Conservation (phyloP, 2,797 vertebrate species). For the Tadarida brasiliensis region DNA sequence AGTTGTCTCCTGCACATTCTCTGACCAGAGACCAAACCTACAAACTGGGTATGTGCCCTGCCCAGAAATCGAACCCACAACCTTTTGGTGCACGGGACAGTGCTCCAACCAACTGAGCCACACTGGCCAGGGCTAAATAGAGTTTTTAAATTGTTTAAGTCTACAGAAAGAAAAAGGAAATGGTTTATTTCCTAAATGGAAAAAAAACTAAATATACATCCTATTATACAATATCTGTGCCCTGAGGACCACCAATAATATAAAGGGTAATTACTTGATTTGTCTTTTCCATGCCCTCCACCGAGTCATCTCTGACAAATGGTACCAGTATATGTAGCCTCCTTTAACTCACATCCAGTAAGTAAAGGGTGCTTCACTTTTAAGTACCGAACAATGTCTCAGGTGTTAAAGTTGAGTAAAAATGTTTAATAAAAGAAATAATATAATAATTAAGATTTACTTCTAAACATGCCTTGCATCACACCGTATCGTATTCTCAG, state of each 20-base stretch:
- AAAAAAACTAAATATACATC: not conserved
- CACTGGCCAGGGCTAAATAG: not conserved
- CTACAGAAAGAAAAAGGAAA: conserved; percentile 9
- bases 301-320: not conserved
- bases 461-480: not conserved
- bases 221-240: not conserved
- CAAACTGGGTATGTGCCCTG: not conserved
- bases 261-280: not conserved
- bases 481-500: not conserved
- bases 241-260: not conserved
- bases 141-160: conserved; percentile 40
- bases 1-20: not conserved
- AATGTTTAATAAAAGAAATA: not conserved
- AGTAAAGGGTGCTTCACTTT: not conserved
- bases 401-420: not conserved
- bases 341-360: not conserved
- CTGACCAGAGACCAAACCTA: not conserved
- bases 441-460: not conserved
- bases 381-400: not conserved
- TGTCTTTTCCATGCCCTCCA: not conserved
- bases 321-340: not conserved
- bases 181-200: not conserved
- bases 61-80: not conserved
- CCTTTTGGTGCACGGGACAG: not conserved
- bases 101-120: not conserved